Conservation (phyloP, 2,888 invertebrate species). For the Phragmatobia fuliginosa region DNA sequence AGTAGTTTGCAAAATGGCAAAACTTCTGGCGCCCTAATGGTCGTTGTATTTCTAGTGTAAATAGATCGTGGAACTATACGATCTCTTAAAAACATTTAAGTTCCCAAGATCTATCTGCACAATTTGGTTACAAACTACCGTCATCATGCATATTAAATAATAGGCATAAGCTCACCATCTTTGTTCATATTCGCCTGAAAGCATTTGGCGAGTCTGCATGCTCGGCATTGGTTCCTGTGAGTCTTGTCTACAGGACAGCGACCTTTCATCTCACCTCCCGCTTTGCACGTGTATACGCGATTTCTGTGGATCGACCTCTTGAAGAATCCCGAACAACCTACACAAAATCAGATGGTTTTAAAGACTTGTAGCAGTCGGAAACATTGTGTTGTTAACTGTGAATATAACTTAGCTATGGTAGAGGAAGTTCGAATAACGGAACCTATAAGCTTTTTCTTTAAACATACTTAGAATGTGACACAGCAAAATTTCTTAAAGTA, state of each 20-base stretch:
- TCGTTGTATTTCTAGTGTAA: too few species aligned
- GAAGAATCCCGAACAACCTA: conserved; percentile 98
- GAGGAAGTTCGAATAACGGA: too few species aligned
- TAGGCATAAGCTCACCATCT: conserved; percentile 92
- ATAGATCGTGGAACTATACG: too few species aligned
- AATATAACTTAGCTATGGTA: too few species aligned
- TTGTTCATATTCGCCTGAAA: conserved; percentile 99
- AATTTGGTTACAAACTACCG: too few species aligned
- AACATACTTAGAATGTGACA: background rate
- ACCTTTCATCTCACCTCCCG: conserved; percentile 96
- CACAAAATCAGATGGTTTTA: background rate
- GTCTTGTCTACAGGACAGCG: conserved; percentile 98
- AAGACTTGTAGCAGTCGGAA: background rate
- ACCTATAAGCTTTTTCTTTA: too few species aligned
- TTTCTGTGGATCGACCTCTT: conserved; percentile 98
- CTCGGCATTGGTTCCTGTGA: conserved; percentile 98
- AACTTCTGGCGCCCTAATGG: too few species aligned
- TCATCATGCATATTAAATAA: background rate
- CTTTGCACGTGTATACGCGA: conserved; percentile 98
- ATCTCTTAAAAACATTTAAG: too few species aligned
- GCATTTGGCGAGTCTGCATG: conserved; percentile 97
- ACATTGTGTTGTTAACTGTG: background rate
- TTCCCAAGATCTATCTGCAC: too few species aligned
- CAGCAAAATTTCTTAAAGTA: background rate
- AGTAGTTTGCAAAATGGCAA: too few species aligned